Conservation (phyloP, 2,113 vertebrate genomes). For the Penelope pileata region DNA sequence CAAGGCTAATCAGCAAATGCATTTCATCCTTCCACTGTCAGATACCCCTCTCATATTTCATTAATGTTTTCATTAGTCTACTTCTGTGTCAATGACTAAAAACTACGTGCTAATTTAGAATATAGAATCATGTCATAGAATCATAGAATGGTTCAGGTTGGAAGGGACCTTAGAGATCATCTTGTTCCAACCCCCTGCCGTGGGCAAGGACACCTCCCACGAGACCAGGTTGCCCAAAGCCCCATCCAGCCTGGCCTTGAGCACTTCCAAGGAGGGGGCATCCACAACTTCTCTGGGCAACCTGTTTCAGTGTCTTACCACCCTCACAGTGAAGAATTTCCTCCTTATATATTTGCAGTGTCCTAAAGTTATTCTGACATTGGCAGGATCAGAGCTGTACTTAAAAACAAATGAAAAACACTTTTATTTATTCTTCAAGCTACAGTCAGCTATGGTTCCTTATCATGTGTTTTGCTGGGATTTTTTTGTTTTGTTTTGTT, state of each 20-base stretch:
- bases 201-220: no score
- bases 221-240: no score
- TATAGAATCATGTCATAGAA: no score
- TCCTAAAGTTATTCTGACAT: not conserved
- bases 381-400: not conserved
- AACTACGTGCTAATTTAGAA: not conserved
- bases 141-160: no score
- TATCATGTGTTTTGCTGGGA: not conserved
- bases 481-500: not conserved
- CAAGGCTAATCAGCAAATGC: not conserved
- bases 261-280: no score
- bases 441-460: not conserved
- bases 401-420: not conserved
- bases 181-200: no score
- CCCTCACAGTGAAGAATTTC: no score
- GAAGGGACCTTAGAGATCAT: no score
- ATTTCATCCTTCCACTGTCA: not conserved
- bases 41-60: not conserved
- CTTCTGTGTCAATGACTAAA: not conserved
- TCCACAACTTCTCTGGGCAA: no score
- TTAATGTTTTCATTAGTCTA: not conserved
- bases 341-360: not conserved
- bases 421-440: not conserved
- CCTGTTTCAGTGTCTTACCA: no score
- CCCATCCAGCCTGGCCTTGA: no score